A percentile compares a stretch with the other conserved stretches of the same genome.
phyloP scores from a whole-genome alignment of 2,888 invertebrate species.

The Melieria picta region DNA sequence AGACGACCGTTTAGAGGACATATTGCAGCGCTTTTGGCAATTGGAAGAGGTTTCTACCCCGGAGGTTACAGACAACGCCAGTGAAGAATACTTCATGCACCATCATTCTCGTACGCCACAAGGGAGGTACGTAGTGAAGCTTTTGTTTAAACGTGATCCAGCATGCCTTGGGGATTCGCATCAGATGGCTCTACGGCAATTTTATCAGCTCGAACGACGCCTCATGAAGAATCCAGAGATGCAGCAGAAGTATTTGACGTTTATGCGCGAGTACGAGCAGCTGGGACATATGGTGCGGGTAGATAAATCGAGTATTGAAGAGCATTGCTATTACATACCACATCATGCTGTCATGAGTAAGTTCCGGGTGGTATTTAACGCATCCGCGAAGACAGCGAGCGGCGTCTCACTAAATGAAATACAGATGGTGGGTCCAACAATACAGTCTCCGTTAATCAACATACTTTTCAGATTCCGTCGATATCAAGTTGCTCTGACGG shows the following conservation, averaged over 20 bases:
- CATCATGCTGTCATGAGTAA: neutral
- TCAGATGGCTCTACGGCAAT: no score
- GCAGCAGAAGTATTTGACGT: neutral
- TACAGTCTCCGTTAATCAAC: constrained; percentile 10
- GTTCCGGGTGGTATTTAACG: neutral
- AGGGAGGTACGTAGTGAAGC: no score
- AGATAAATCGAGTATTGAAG: neutral
- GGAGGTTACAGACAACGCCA: no score
- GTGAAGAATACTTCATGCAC: no score
- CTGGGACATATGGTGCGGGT: neutral
- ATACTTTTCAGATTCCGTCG: constrained; percentile 26
- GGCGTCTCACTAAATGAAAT: neutral
- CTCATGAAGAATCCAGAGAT: no score
- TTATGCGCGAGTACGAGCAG: neutral
- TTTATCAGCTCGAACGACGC: neutral
- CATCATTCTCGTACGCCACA: no score
- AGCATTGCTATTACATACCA: neutral
- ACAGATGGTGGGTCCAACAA: no score
- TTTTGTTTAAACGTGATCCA: no score
- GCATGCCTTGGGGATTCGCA: neutral
- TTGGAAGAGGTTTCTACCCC: no score
- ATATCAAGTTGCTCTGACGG: constrained; percentile 24
- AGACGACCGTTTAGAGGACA: no score
- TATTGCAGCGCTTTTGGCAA: no score
- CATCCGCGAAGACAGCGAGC: neutral